Evolutionary conservation across 2,888 invertebrate genomes (phyloP).

Genomic region (Polia nebulosa): DNA sequence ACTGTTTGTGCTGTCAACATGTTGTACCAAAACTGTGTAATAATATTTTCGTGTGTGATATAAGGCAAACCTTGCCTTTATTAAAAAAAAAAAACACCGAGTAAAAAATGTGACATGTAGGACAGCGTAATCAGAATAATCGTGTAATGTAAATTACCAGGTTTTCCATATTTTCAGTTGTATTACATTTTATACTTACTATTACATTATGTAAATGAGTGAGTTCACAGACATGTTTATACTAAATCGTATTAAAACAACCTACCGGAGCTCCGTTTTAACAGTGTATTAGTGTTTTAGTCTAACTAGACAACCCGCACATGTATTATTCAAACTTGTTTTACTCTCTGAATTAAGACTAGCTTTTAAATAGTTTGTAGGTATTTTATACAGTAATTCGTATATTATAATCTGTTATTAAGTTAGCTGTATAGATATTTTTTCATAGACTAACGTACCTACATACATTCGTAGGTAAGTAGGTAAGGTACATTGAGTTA

Average conservation of each 20-base stretch:
- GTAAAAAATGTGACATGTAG: conserved; percentile 12
- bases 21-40: conserved; percentile 23
- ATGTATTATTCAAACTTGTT: conserved; percentile 45
- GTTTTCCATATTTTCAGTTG: conserved; percentile 19
- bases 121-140: conserved; percentile 24
- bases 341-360: conserved; percentile 22
- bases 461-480: not conserved
- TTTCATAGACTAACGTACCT: no score
- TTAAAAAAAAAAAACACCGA: not conserved
- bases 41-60: conserved; percentile 20
- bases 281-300: conserved; percentile 38
- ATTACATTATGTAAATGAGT: conserved; percentile 36
- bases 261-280: conserved; percentile 25
- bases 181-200: conserved; percentile 14
- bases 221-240: conserved; percentile 36
- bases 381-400: not conserved
- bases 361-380: conserved; percentile 11
- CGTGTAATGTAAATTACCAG: conserved; percentile 9
- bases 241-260: conserved; percentile 44
- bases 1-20: conserved; percentile 36
- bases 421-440: not conserved
- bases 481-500: no score
- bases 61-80: not conserved
- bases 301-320: conserved; percentile 22
- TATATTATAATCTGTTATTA: not conserved